Evolutionary conservation across 2,888 invertebrate genomes (phyloP).

Genomic region (Platycnemis pennipes): DNA sequence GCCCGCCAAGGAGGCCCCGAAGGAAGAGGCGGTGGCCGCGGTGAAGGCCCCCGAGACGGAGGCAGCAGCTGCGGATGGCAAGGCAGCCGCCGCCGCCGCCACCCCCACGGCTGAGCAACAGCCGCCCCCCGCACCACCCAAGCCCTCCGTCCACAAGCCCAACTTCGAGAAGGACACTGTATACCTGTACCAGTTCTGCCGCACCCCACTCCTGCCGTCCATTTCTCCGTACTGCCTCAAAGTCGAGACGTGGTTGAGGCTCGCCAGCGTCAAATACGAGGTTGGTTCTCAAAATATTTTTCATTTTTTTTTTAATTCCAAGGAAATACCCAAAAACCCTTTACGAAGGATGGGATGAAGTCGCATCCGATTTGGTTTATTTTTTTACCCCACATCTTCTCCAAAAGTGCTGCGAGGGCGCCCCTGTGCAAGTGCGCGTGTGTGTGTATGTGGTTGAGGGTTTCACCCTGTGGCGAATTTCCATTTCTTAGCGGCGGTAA

Average conservation of each 20-base stretch:
- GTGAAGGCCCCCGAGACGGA: slow-evolving; percentile 77
- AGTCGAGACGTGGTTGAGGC: slow-evolving; percentile 97
- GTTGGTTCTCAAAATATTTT: slow-evolving; percentile 81
- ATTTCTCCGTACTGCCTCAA: slow-evolving; percentile 96
- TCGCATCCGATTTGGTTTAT: not conserved
- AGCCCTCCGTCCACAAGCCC: slow-evolving; percentile 89
- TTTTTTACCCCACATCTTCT: not conserved
- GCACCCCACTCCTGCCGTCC: slow-evolving; percentile 94
- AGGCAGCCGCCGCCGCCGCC: slow-evolving; percentile 78
- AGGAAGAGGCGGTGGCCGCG: slow-evolving; percentile 72
- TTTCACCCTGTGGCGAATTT: not conserved
- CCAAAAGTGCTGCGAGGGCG: not conserved
- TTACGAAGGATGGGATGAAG: not conserved
- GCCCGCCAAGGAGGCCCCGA: slow-evolving; percentile 81
- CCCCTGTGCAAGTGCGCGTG: not conserved
- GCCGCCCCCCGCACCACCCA: slow-evolving; percentile 86
- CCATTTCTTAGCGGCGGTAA: not conserved
- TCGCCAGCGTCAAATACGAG: slow-evolving; percentile 96
- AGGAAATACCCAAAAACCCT: not conserved
- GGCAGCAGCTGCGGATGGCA: slow-evolving; percentile 78
- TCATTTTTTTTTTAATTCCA: not conserved
- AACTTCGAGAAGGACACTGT: slow-evolving; percentile 96
- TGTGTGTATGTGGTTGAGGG: not conserved
- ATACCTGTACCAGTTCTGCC: slow-evolving; percentile 96
- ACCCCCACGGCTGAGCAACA: slow-evolving; percentile 57